Conservation (phyloP, 2,113 vertebrate genomes). For the Sphaerodactylus townsendi region DNA sequence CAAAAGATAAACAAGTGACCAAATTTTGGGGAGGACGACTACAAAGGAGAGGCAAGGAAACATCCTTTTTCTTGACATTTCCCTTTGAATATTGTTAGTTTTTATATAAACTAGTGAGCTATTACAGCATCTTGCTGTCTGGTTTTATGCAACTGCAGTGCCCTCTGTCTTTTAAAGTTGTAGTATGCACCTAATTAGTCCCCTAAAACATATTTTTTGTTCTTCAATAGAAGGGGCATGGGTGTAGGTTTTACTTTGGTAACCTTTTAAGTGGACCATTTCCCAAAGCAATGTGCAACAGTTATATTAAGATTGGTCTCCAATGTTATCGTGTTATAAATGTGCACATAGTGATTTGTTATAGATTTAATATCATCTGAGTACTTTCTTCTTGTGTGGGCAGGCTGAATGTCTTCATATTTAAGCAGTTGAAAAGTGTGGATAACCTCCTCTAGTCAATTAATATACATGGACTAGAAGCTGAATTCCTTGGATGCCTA, state of each 20-base stretch:
- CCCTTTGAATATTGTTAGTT: background rate
- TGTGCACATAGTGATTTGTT: background rate
- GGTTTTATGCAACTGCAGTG: conserved; percentile 63
- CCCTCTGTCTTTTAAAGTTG: conserved; percentile 66
- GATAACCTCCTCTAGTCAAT: background rate
- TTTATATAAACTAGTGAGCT: background rate
- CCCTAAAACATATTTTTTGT: conserved; percentile 28
- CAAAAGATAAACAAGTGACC: conserved; percentile 25
- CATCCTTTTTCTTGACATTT: conserved; percentile 7
- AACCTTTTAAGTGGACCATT: background rate
- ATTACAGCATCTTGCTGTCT: conserved; percentile 31
- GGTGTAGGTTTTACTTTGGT: background rate
- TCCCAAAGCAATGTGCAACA: background rate
- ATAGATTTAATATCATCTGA: background rate
- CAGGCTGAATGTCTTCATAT: background rate
- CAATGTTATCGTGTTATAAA: conserved; percentile 14
- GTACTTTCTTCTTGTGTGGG: background rate
- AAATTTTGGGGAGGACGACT: conserved; percentile 9
- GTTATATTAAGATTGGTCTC: background rate
- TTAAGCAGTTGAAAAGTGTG: background rate
- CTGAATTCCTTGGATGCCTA: background rate
- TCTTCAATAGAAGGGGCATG: conserved; percentile 11
- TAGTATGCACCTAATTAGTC: conserved; percentile 74
- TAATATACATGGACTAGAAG: conserved; percentile 14
- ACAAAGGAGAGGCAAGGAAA: background rate